A percentile compares a stretch with the other conserved stretches of the same genome.
These are phyloP conservation scores for Elymnias hypermnestra DNA, from an alignment of 1,140 invertebrate genomes.

Conservation along the genomic window DNA sequence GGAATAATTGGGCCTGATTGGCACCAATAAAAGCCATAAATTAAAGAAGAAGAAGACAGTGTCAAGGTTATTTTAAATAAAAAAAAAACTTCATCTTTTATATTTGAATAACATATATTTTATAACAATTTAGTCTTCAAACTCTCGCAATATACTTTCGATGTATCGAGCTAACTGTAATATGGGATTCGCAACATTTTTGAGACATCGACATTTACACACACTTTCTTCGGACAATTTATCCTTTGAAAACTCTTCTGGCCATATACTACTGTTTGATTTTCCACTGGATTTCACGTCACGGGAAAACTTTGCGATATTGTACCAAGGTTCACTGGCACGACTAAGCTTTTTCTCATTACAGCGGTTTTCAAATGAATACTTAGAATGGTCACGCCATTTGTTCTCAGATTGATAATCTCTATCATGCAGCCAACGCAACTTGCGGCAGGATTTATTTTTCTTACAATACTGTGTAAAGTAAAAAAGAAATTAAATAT, in stretches of 20 bases:
- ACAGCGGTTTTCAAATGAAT: constrained; percentile 19
- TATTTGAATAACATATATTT: no score
- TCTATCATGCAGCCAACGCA: constrained; percentile 9
- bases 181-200: constrained; percentile 38
- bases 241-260: constrained; percentile 10
- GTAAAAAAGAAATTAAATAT: no score
- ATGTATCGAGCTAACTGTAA: constrained; percentile 43
- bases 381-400: constrained; percentile 20
- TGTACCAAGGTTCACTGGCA: constrained; percentile 35
- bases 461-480: no score
- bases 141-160: constrained; percentile 41
- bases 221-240: constrained; percentile 9
- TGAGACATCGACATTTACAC: constrained; percentile 30
- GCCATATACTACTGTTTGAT: constrained; percentile 22
- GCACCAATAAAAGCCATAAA: no score
- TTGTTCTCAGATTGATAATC: constrained; percentile 32
- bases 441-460: not conserved
- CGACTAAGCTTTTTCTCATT: constrained; percentile 13
- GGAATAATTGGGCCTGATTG: no score
- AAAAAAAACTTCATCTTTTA: no score
- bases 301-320: constrained; percentile 15
- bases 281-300: constrained; percentile 10
- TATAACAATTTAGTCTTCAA: constrained; percentile 13
- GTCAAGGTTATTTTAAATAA: no score
- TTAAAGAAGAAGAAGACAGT: no score